Conservation (phyloP, 2,888 invertebrate genomes). For the Patella ulyssiponensis region DNA sequence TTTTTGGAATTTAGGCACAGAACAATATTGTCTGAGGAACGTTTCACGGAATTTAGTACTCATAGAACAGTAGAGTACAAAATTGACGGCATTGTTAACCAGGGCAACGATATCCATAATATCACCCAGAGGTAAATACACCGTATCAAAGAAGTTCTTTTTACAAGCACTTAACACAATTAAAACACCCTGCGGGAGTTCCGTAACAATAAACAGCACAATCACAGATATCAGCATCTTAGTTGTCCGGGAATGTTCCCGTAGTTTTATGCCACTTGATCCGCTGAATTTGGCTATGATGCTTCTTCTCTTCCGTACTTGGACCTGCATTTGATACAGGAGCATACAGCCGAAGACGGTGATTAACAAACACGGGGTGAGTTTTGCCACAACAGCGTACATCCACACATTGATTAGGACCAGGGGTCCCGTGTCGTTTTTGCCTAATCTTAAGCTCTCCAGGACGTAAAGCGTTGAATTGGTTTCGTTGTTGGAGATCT, state of each 20-base stretch:
- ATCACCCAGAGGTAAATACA: constrained; percentile 79
- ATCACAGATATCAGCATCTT: constrained; percentile 89
- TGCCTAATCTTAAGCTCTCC: constrained; percentile 50
- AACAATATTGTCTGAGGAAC: constrained; percentile 64
- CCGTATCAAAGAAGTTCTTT: constrained; percentile 77
- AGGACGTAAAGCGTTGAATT: constrained; percentile 50
- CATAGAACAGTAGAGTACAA: constrained; percentile 94
- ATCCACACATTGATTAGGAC: constrained; percentile 83
- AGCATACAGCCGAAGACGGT: constrained; percentile 78
- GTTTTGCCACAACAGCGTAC: constrained; percentile 91
- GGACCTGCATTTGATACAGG: constrained; percentile 60
- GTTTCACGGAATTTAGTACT: constrained; percentile 87
- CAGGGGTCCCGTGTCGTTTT: constrained; percentile 51
- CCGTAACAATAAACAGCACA: constrained; percentile 88
- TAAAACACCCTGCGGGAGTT: constrained; percentile 84
- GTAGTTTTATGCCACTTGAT: constrained; percentile 52
- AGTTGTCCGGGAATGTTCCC: constrained; percentile 81
- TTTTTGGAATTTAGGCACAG: not conserved
- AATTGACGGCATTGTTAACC: constrained; percentile 92
- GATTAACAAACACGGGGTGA: constrained; percentile 89
- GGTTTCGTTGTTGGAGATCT: constrained; percentile 34
- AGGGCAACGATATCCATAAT: constrained; percentile 92
- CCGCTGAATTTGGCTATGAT: constrained; percentile 56
- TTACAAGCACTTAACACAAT: constrained; percentile 84
- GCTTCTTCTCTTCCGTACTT: constrained; percentile 56